Evolutionary conservation across 2,797 vertebrate genomes (phyloP).

Genomic region (Sebastes wilsoni): DNA sequence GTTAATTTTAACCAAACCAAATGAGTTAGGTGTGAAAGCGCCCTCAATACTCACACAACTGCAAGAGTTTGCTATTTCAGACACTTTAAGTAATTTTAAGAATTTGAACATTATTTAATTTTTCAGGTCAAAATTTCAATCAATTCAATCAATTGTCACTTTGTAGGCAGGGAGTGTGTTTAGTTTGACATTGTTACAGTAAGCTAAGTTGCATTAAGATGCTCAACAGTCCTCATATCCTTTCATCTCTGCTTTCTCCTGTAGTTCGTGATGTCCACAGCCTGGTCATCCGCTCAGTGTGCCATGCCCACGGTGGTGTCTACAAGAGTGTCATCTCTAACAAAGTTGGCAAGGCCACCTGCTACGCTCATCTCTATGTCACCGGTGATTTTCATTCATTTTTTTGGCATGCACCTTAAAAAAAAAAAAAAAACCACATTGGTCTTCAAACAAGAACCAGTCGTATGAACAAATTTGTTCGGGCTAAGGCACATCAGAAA

Average conservation of each 20-base stretch:
- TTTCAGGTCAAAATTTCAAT: not conserved
- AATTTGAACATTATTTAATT: not conserved
- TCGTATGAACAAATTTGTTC: not conserved
- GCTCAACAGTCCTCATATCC: not conserved
- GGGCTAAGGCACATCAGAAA: not conserved
- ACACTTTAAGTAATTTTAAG: not conserved
- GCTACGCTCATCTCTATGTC: slow-evolving; percentile 96
- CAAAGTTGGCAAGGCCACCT: slow-evolving; percentile 97
- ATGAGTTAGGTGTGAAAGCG: too few relatives aligned
- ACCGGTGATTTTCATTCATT: slow-evolving; percentile 83
- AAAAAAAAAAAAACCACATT: not conserved
- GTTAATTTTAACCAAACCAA: too few relatives aligned
- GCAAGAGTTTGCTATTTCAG: not conserved
- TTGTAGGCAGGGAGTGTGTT: not conserved
- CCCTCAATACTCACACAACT: not conserved
- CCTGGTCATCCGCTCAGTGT: slow-evolving; percentile 90
- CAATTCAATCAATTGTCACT: not conserved
- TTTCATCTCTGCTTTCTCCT: slow-evolving; percentile 4
- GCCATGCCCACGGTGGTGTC: slow-evolving; percentile 92
- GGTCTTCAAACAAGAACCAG: not conserved
- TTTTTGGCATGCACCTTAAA: not conserved
- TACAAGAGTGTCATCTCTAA: slow-evolving; percentile 99
- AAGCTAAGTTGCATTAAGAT: not conserved
- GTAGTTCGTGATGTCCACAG: slow-evolving; percentile 95
- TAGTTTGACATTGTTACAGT: not conserved